Evolutionary conservation across 2,797 vertebrate genomes (phyloP), one percentile per base, ranked within the genome.

Genomic region (Darevskia mixta): DNA sequence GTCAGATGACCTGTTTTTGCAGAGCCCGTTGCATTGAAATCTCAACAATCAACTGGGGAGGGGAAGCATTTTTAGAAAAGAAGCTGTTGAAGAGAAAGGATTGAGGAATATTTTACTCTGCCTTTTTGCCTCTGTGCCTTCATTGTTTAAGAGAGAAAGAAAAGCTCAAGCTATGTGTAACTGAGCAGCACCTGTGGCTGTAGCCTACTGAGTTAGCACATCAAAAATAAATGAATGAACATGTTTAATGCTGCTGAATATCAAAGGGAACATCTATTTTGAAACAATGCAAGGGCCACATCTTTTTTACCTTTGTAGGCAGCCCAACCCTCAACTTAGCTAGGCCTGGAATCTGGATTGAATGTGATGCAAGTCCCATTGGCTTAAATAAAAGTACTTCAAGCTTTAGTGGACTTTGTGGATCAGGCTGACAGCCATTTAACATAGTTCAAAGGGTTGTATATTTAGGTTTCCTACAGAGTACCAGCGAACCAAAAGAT

Each of bases 381-480:
- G 71, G 71, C 58, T 82, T 82, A 66, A 77, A 83, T 76, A 82
- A 76, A 86, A 75, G 79, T 23, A 75, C 32, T 78, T 71, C 64
- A 83, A 55, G 41, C 80, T 69, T 88, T 88, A 88, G 41, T 18
- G 13, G 61, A 78, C 73, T 88, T 82, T 83, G 43, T 78, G 87
- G 45, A 58, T 78, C 75, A 83, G 32, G 8, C 43, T 69, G 73
- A 67, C 32, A 92, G 82, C 0, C 79, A 84, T 95, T 94, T 92
- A 86, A 90, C 38, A 81, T 66, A 77, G 58, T 90, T 89, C 90
- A 88, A 91, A 95, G 89, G 88, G 79, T 64, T 38, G 49, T 20
- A 64, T 41, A 72, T 88, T 90, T 80, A 85, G 9, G 76, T 76
- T 89, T 93, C 79, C 64, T 89, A 45, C 80, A 78, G 86, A 90